Base-by-base conservation (phyloP, 2,797 vertebrate genomes). In the Falco rusticolus region DNA sequence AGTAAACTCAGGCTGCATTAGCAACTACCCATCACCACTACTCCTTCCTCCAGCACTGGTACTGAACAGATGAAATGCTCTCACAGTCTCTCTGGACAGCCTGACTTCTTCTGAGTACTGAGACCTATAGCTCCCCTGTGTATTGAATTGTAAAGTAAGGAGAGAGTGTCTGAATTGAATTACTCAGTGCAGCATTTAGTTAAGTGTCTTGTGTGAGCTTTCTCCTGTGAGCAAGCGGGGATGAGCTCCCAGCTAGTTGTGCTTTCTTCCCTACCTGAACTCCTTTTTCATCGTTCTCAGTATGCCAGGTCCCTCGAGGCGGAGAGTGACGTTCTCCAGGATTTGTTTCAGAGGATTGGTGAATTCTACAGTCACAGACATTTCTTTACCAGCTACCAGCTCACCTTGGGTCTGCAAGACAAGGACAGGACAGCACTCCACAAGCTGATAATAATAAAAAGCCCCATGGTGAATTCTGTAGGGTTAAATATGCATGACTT, bases 281-380 rank as follows among this genome's bases (percentile, higher is more conserved):
- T 98, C 96, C 90, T 98, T 99, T 66, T 57, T 91, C 95, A 90
- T 98, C 7, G 98, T 97, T 50, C 53, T 89, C 94, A 98, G 98
- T 87, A 99, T 20, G 5, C 99, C 99, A 0, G 99, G 98, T 64
- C 99, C 99, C 84, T 99, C 99, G 48, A 99, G 97, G 82, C 98
- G 98, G 15, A 99, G 89, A 6, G 93, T 98, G 79, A 99, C 97
- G 0, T 98, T 97, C 78, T 98, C 97, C 92, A 99, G 98, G 47
- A 60, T 95, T 94, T 98, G 98, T 84, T 96, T 98, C 93, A 99
- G 98, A 59, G 99, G 98, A 85, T 99, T 99, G 83, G 98, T 99
- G 70, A 99, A 99, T 93, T 99, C 98, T 85, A 99, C 98, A 1
- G 91, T 97, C n/a, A 98, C 98, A 10, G 96, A 93, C 97, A 98